Base-by-base conservation (phyloP, 2,797 vertebrate species). In the Heliangelus exortis region DNA sequence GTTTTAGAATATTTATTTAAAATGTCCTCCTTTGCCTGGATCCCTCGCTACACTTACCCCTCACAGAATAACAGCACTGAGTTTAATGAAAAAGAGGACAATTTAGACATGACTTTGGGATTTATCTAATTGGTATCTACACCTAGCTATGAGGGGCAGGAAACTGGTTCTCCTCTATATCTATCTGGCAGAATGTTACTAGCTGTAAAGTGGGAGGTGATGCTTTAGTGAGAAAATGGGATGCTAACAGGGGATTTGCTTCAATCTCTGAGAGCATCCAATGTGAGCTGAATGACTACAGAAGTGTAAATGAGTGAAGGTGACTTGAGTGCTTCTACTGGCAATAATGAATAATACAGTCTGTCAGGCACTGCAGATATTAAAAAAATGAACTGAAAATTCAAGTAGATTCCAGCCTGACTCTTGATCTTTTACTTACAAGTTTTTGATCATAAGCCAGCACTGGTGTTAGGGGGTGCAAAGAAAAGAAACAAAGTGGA, bases 121-220 rank as follows among this genome's bases (percentile, higher is more conserved):
- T 45, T 59, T 23, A 54, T 72, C 39, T 72, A 80, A 72, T 7
- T 55, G 43, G 14, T 66, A 69, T 43, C 31, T 61, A 29, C 51
- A 59, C 34, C 4, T 15, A 82, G 20, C 29, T 74, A 12, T 62
- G 61, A 65, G 50, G 28, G 36, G 41, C 58, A 68, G 68, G 53
- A 87, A 58, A 54, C 36, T 39, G 54, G 9, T 79, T 57, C 61
- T 67, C 50, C 21, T 3, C 74, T 74, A 4, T 39, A 51, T 66
- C 28, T 92, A 22, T 48, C n/a, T 78, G 66, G 51, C 73, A 72
- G n/a, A 25, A 43, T 78, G 43, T 89, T 58, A 9, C 33, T 78
- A 72, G 48, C 34, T 85, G 43, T 74, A 11, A 82, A 85, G 85
- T 68, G 68, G 78, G 78, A 92, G 36, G 20, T 71, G 79, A 59